Percentiles rank a stretch among this genome's conserved stretches.
Conservation (phyloP, 2,113 vertebrate genomes). For the Psophia crepitans region DNA sequence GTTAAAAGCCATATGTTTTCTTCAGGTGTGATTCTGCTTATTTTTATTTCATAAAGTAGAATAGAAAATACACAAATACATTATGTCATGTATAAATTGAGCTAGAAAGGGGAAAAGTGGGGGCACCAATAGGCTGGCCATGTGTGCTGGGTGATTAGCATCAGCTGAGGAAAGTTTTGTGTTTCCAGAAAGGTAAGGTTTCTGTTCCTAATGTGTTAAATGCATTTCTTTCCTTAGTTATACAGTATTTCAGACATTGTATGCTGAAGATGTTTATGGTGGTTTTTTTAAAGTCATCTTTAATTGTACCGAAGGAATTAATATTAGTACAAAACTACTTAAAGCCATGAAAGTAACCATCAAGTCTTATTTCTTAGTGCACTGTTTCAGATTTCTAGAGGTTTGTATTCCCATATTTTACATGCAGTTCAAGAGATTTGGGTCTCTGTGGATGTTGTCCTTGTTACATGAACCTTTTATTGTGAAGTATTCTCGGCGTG, state of each 20-base stretch:
- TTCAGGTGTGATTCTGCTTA: neutral
- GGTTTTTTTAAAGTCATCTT: neutral
- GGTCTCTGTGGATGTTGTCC: neutral
- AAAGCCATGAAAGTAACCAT: neutral
- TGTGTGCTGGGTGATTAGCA: neutral
- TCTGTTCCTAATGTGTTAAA: neutral
- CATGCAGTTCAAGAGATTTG: neutral
- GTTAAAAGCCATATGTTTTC: neutral
- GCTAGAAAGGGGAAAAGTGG: neutral
- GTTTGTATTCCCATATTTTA: neutral
- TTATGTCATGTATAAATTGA: neutral
- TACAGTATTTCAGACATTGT: neutral
- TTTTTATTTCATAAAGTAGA: neutral
- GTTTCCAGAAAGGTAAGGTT: slow-evolving; percentile 14
- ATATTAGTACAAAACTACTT: neutral
- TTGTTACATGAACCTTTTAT: neutral
- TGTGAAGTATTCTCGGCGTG: neutral
- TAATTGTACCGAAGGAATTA: neutral
- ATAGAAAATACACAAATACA: neutral
- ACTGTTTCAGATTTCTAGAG: neutral
- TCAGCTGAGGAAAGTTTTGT: neutral
- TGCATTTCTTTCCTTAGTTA: neutral
- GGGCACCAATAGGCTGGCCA: neutral
- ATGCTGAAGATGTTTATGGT: neutral
- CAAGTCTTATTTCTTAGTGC: neutral